Evolutionary conservation across 2,888 invertebrate genomes (phyloP).

Genomic region (Slavum lentiscoides): DNA sequence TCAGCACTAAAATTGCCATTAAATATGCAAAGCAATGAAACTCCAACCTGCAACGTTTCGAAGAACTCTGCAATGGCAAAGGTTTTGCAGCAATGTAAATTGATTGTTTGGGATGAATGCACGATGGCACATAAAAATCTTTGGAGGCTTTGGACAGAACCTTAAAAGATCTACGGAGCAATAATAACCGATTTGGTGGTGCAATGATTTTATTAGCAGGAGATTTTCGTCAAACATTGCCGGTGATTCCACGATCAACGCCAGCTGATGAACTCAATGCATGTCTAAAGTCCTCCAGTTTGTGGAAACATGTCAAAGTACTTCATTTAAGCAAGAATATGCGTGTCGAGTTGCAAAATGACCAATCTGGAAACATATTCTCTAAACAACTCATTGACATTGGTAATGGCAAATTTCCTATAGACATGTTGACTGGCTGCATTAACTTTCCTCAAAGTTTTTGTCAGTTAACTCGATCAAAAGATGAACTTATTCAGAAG

Average conservation of each 20-base stretch:
- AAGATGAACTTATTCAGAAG: constrained; percentile 57
- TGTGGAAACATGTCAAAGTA: constrained; percentile 54
- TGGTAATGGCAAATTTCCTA: constrained; percentile 54
- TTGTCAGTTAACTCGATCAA: constrained; percentile 56
- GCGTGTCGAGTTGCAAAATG: constrained; percentile 34
- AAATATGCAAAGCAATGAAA: no score
- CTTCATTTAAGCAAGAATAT: constrained; percentile 32
- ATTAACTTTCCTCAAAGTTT: constrained; percentile 58
- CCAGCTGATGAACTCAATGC: constrained; percentile 47
- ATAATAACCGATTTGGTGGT: no score
- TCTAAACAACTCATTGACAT: background rate
- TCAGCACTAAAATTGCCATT: no score
- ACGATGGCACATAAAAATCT: constrained; percentile 59
- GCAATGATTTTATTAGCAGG: constrained; percentile 43
- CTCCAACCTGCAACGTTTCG: no score
- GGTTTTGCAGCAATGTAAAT: constrained; percentile 56
- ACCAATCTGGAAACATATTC: constrained; percentile 11
- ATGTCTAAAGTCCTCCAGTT: constrained; percentile 51
- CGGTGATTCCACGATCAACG: constrained; percentile 56
- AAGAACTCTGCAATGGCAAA: no score
- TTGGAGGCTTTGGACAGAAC: no score
- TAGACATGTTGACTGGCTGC: constrained; percentile 56
- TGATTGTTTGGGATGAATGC: constrained; percentile 58
- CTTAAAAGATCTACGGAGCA: no score
- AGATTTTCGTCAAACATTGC: constrained; percentile 58